Conservation (phyloP, 2,113 vertebrate species). For the Pollachius pollachius region DNA sequence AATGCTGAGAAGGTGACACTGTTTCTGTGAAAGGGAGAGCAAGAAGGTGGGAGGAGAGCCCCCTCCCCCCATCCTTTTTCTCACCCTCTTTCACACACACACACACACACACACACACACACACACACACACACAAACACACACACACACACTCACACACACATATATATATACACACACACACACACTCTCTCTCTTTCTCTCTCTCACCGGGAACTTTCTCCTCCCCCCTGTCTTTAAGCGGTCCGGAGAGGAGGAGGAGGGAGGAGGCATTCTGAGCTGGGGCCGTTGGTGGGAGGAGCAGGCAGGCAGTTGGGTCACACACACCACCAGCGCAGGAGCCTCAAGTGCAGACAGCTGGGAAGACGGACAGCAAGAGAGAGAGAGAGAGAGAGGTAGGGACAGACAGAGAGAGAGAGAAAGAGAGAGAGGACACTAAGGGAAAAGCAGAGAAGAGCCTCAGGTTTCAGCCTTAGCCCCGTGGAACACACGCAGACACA, state of each 20-base stretch:
- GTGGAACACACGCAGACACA: conserved; percentile 19
- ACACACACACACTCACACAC: too few relatives aligned
- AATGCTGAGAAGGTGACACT: conserved; percentile 6
- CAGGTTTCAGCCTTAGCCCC: conserved; percentile 3
- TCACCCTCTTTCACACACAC: too few relatives aligned
- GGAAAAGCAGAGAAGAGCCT: conserved; percentile 22
- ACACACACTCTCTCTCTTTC: conserved; percentile 19
- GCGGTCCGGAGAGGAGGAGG: conserved; percentile 72
- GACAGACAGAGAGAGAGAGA: conserved; percentile 24
- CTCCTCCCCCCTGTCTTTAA: conserved; percentile 29
- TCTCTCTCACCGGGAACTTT: conserved; percentile 33
- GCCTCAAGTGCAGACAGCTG: conserved; percentile 36
- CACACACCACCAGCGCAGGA: conserved; percentile 46
- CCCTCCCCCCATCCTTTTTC: background rate
- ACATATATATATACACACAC: too few relatives aligned
- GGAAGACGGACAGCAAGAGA: background rate
- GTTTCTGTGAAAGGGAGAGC: background rate
- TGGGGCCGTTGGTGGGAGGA: conserved; percentile 67
- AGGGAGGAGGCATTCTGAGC: conserved; percentile 64
- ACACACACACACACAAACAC: too few relatives aligned
- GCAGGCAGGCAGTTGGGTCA: conserved; percentile 40
- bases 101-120: conserved; percentile 42
- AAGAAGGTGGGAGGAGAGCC: conserved; percentile 2
- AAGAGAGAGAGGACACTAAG: conserved; percentile 23
- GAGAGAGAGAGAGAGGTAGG: conserved; percentile 1